Conservation (phyloP, 2,888 invertebrate genomes). For the Vanessa cardui region DNA sequence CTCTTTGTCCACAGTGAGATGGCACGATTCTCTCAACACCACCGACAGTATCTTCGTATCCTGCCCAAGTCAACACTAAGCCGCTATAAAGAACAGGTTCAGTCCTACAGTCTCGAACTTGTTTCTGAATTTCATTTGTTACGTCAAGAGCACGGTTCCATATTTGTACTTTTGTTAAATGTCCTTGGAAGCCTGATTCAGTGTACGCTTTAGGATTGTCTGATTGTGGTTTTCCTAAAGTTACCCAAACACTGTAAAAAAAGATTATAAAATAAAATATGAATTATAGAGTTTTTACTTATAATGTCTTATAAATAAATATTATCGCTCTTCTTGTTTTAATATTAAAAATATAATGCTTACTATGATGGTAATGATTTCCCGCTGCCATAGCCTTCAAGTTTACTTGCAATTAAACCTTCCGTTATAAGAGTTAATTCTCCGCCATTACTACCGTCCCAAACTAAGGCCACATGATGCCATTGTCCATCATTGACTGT, state of each 20-base stretch:
- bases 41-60: slow-evolving; percentile 93
- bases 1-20: slow-evolving; percentile 94
- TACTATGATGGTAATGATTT: slow-evolving; percentile 91
- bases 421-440: slow-evolving; percentile 96
- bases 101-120: slow-evolving; percentile 95
- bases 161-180: slow-evolving; percentile 95
- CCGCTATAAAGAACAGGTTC: slow-evolving; percentile 95
- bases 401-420: slow-evolving; percentile 95
- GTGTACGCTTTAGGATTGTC: slow-evolving; percentile 92
- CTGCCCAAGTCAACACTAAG: slow-evolving; percentile 95
- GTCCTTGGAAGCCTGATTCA: slow-evolving; percentile 97
- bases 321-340: neutral
- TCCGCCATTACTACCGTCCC: slow-evolving; percentile 94
- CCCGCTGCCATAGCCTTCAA: slow-evolving; percentile 93
- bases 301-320: neutral
- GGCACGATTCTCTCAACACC: slow-evolving; percentile 96
- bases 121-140: slow-evolving; percentile 95
- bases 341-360: slow-evolving; percentile 55
- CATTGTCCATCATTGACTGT: slow-evolving; percentile 98
- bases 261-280: slow-evolving; percentile 12
- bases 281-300: neutral
- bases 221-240: slow-evolving; percentile 93
- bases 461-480: slow-evolving; percentile 98
- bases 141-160: slow-evolving; percentile 96
- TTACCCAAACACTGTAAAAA: slow-evolving; percentile 91